A percentile compares a stretch with the other conserved stretches of the same genome.
phyloP scores from a whole-genome alignment of 2,113 vertebrate species.

The Mionectes macconnelli region DNA sequence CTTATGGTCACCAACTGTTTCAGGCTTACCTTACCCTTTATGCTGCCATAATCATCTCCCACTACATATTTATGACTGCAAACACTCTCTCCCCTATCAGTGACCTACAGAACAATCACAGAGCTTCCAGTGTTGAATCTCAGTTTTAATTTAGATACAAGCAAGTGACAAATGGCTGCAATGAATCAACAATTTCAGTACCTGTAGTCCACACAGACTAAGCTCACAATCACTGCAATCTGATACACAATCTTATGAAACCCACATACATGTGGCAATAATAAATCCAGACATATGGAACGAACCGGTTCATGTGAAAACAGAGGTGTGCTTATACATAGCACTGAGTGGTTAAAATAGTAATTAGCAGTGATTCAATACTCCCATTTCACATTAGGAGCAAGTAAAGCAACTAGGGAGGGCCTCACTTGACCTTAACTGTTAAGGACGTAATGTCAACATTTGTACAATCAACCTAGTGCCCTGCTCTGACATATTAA shows the following conservation, averaged over 20 bases:
- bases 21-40: background rate
- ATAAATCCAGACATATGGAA: background rate
- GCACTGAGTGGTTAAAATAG: background rate
- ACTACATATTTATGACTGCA: background rate
- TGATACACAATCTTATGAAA: background rate
- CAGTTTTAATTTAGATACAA: background rate
- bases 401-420: background rate
- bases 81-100: background rate
- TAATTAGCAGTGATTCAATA: background rate
- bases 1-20: background rate
- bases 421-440: background rate
- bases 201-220: background rate
- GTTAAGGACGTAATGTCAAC: background rate
- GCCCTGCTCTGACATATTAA: background rate
- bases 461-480: background rate
- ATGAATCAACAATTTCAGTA: background rate
- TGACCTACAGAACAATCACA: background rate
- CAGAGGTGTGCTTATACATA: background rate
- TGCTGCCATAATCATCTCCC: fast-evolving
- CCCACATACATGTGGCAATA: background rate
- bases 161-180: background rate
- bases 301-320: background rate
- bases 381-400: background rate
- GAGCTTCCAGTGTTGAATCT: background rate
- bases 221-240: background rate